A percentile compares a stretch with the other conserved stretches of the same genome.
Conservation (phyloP, 2,113 vertebrate genomes). For the Prionailurus bengalensis region DNA sequence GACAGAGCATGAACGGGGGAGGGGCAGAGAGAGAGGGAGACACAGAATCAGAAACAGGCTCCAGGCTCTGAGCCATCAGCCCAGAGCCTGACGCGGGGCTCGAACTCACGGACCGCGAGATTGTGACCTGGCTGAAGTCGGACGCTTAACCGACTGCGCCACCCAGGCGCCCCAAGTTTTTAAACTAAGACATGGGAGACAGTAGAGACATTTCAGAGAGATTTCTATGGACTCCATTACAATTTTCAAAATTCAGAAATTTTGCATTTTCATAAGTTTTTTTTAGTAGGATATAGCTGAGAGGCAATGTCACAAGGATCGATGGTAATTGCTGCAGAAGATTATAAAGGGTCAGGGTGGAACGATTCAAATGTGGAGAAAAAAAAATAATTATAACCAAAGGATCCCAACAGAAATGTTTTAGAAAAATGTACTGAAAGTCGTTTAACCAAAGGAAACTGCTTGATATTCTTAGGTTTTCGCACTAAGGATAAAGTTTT, state of each 20-base stretch:
- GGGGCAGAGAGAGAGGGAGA: no score
- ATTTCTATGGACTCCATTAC: not conserved
- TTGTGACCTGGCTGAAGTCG: no score
- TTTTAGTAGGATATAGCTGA: not conserved
- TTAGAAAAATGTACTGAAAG: slow-evolving; percentile 3
- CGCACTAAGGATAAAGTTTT: not conserved
- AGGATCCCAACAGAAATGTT: not conserved
- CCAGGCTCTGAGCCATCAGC: no score
- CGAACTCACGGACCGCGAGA: no score
- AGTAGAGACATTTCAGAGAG: slow-evolving; percentile 2
- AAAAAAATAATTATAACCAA: not conserved
- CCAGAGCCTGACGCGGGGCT: no score
- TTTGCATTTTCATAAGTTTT: not conserved
- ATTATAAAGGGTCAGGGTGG: slow-evolving; percentile 25
- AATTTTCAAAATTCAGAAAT: not conserved
- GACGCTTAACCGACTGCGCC: no score
- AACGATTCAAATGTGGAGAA: not conserved
- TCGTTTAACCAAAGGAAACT: slow-evolving; percentile 40
- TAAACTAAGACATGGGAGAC: not conserved
- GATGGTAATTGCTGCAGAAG: not conserved
- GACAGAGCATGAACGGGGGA: no score
- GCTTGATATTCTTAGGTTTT: not conserved
- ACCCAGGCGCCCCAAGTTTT: not conserved
- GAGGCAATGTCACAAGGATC: slow-evolving; percentile 47
- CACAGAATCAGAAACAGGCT: no score